Percentiles rank a stretch among this genome's conserved stretches.
phyloP scores from a whole-genome alignment of 2,888 invertebrate species.

The Automeris io region DNA sequence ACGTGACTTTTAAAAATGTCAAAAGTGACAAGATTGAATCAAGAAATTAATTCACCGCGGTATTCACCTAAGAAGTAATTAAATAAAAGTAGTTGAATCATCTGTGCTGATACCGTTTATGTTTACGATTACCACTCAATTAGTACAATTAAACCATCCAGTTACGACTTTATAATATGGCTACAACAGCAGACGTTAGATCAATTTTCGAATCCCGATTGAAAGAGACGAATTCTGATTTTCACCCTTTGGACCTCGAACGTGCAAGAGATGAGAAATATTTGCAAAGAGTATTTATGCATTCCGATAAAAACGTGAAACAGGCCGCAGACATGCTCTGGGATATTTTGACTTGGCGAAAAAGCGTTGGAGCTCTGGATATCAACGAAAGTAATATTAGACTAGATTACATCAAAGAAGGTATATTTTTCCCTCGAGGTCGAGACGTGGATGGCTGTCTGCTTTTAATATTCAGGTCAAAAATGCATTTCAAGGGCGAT shows the following conservation, averaged over 20 bases:
- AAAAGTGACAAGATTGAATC: no score
- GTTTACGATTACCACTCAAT: no score
- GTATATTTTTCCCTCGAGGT: slow-evolving; percentile 86
- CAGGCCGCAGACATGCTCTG: slow-evolving; percentile 84
- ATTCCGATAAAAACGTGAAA: slow-evolving; percentile 83
- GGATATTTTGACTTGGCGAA: slow-evolving; percentile 89
- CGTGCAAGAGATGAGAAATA: slow-evolving; percentile 83
- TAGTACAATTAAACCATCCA: not conserved
- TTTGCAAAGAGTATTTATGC: slow-evolving; percentile 83
- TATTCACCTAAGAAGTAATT: no score
- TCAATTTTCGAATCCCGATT: slow-evolving; percentile 47
- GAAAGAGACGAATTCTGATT: slow-evolving; percentile 44
- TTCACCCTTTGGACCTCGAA: slow-evolving; percentile 84
- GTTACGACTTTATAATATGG: slow-evolving; percentile 34
- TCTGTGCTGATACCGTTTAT: no score
- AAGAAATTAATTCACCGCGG: no score
- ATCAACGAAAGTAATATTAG: slow-evolving; percentile 83
- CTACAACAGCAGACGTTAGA: slow-evolving; percentile 50
- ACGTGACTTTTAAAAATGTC: no score
- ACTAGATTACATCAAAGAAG: slow-evolving; percentile 84
- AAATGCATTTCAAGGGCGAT: slow-evolving; percentile 86
- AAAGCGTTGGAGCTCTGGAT: slow-evolving; percentile 85
- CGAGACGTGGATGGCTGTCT: slow-evolving; percentile 88
- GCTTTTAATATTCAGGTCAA: slow-evolving; percentile 87
- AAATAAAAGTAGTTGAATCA: no score